Conservation (phyloP, 2,113 vertebrate species). For the Philantomba maxwellii region DNA sequence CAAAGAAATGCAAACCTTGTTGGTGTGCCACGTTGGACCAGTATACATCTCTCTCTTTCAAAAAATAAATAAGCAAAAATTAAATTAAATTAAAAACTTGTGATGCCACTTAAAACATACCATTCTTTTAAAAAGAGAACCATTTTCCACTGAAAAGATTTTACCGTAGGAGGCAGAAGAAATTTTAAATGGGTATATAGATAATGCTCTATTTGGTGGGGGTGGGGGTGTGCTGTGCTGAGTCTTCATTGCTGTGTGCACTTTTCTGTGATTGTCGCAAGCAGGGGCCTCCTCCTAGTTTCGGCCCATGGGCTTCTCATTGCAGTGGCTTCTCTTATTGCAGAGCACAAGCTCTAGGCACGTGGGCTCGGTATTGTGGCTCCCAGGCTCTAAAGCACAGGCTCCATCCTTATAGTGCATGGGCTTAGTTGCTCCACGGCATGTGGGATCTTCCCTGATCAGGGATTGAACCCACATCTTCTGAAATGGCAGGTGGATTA, state of each 20-base stretch:
- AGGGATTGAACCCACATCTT: neutral
- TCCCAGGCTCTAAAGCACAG: neutral
- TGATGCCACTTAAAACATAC: neutral
- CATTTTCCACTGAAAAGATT: neutral
- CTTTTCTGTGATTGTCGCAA: neutral
- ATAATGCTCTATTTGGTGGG: neutral
- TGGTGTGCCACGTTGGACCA: neutral
- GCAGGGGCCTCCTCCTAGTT: neutral
- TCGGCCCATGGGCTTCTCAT: accelerated
- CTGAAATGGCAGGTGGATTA: neutral
- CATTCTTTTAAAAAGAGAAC: neutral
- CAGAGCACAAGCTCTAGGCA: neutral
- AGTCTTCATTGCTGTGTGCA: accelerated
- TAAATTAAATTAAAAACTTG: neutral
- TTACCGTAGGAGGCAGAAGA: neutral
- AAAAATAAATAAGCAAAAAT: neutral
- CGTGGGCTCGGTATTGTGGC: neutral
- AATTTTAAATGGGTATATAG: neutral
- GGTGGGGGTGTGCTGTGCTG: accelerated
- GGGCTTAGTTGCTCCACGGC: neutral
- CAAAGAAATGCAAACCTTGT: neutral
- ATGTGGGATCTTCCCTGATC: neutral
- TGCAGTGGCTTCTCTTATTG: neutral
- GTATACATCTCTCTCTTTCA: neutral
- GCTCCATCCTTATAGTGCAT: accelerated